phyloP scores from a whole-genome alignment of 2,888 invertebrate species.

The Ganaspis brasiliensis region DNA sequence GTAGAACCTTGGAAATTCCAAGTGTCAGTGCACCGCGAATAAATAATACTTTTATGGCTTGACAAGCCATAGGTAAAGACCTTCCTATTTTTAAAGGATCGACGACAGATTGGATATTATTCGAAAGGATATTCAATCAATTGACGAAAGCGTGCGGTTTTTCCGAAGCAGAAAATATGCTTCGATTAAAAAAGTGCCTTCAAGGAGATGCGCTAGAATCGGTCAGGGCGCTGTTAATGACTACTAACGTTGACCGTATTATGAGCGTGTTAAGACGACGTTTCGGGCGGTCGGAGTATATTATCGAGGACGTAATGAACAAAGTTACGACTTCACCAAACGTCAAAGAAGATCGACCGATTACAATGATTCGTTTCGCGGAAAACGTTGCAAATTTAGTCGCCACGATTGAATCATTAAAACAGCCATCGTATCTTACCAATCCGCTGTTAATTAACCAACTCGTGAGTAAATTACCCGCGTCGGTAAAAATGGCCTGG shows the following conservation, averaged over 20 bases:
- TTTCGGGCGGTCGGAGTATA: conserved; percentile 6
- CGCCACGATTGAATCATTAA: conserved; percentile 1
- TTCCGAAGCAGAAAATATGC: neutral
- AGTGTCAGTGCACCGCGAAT: too few species aligned
- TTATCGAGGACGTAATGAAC: conserved; percentile 5
- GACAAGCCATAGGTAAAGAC: conserved; percentile 2
- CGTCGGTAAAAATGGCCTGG: neutral
- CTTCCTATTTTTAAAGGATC: neutral
- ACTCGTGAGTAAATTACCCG: neutral
- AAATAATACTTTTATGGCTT: neutral
- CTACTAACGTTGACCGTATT: neutral
- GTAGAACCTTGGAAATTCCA: too few species aligned
- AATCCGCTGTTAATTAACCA: neutral
- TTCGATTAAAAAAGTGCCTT: conserved; percentile 1
- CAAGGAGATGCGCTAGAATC: conserved; percentile 2
- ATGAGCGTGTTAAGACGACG: conserved; percentile 11
- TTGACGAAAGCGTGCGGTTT: neutral
- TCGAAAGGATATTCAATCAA: neutral
- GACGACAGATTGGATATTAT: neutral
- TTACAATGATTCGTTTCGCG: neutral
- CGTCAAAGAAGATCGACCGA: neutral
- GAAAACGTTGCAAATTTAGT: neutral
- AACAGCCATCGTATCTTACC: neutral
- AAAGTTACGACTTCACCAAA: neutral
- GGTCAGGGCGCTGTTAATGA: neutral